Conservation (phyloP, 2,113 vertebrate species). For the Mirounga angustirostris region DNA sequence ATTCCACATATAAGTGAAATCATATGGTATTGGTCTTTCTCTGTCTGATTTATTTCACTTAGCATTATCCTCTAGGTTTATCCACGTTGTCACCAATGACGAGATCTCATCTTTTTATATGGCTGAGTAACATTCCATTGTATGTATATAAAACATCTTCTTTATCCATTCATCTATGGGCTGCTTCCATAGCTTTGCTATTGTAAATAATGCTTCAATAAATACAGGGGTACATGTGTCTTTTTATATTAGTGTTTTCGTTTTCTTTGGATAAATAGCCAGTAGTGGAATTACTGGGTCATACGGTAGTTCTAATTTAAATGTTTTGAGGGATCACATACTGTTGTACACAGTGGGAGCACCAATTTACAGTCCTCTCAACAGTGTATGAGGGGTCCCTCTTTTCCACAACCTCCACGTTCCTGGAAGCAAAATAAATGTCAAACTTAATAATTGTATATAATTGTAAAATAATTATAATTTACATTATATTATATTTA, state of each 20-base stretch:
- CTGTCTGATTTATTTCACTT: neutral
- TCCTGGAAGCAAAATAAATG: neutral
- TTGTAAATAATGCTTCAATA: neutral
- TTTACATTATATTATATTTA: neutral
- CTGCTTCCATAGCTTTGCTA: neutral
- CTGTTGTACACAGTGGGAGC: neutral
- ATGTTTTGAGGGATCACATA: neutral
- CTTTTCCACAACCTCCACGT: neutral
- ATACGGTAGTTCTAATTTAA: neutral
- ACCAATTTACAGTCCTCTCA: neutral
- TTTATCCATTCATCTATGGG: neutral
- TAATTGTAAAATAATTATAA: neutral
- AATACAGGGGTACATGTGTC: neutral
- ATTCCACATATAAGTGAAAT: neutral
- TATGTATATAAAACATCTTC: neutral
- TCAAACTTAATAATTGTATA: neutral
- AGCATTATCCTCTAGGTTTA: neutral
- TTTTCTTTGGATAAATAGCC: neutral
- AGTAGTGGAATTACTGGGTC: neutral
- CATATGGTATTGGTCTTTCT: neutral
- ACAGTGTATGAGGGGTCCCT: neutral
- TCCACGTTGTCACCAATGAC: neutral
- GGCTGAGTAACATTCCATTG: neutral
- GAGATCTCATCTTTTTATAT: neutral
- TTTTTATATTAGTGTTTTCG: neutral